Percentiles rank a stretch among this genome's conserved stretches.
phyloP scores from a whole-genome alignment of 2,888 invertebrate species.

The Aproaerema taeniolella region DNA sequence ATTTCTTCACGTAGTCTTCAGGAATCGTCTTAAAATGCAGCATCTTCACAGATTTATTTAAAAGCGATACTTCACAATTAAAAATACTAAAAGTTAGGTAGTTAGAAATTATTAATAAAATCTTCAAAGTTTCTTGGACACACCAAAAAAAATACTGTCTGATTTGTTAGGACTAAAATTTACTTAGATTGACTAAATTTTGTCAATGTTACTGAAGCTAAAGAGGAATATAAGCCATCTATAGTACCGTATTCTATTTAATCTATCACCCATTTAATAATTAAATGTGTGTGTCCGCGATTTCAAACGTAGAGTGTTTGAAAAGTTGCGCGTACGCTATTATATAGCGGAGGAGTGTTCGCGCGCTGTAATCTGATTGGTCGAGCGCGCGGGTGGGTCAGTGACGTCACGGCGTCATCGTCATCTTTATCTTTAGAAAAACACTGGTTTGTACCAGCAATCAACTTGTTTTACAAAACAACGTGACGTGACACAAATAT shows the following conservation, averaged over 20 bases:
- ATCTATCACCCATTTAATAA: slow-evolving; percentile 71
- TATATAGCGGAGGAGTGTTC: slow-evolving; percentile 56
- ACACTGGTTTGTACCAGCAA: background rate
- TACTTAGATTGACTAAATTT: slow-evolving; percentile 36
- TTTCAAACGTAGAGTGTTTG: slow-evolving; percentile 37
- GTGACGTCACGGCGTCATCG: slow-evolving; percentile 25
- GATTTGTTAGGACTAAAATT: slow-evolving; percentile 25
- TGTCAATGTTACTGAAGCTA: slow-evolving; percentile 72
- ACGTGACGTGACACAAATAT: slow-evolving; percentile 11
- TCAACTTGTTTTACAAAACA: slow-evolving; percentile 7
- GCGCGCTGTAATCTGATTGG: slow-evolving; percentile 55
- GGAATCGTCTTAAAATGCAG: slow-evolving; percentile 60
- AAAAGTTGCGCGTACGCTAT: slow-evolving; percentile 39
- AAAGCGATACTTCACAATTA: slow-evolving; percentile 16
- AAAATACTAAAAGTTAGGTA: slow-evolving; percentile 13
- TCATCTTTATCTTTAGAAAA: background rate
- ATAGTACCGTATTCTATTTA: slow-evolving; percentile 61
- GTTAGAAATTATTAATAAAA: background rate
- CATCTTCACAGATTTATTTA: slow-evolving; percentile 33
- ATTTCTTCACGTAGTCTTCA: slow-evolving; percentile 59
- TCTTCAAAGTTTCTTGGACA: slow-evolving; percentile 10
- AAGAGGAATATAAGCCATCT: slow-evolving; percentile 74
- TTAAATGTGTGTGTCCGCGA: slow-evolving; percentile 27
- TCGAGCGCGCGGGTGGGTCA: slow-evolving; percentile 61
- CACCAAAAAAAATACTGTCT: slow-evolving; percentile 32